Conservation (phyloP, 2,797 vertebrate species). For the Sebastes umbrosus region DNA sequence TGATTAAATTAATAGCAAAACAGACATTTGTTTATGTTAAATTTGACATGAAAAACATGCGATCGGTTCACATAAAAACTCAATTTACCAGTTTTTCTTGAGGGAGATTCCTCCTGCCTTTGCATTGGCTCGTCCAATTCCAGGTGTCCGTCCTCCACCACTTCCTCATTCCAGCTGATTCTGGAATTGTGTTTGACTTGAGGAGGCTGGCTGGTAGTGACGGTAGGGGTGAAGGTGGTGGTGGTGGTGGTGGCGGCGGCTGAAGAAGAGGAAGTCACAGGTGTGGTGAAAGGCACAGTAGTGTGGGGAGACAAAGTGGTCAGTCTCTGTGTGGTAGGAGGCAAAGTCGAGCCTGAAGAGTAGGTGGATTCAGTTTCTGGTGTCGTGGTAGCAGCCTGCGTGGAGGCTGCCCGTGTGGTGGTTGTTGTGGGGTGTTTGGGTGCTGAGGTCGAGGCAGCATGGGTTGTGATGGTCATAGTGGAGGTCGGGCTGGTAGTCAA, state of each 20-base stretch:
- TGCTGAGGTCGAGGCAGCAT: neutral
- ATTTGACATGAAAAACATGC: neutral
- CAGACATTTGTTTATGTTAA: neutral
- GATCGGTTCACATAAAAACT: neutral
- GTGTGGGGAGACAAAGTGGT: constrained; percentile 10
- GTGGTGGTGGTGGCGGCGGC: constrained; percentile 11
- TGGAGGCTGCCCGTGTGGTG: constrained; percentile 9
- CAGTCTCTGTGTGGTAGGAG: constrained; percentile 33
- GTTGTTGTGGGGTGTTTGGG: neutral
- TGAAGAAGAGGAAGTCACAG: constrained; percentile 19
- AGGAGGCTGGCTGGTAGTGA: neutral
- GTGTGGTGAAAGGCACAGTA: constrained; percentile 21
- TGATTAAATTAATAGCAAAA: neutral
- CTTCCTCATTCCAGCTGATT: constrained; percentile 75
- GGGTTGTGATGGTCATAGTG: constrained; percentile 12
- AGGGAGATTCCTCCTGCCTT: constrained; percentile 47
- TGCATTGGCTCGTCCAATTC: constrained; percentile 48
- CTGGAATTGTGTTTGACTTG: constrained; percentile 65
- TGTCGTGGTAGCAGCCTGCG: constrained; percentile 22
- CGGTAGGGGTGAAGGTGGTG: neutral
- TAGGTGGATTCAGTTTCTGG: constrained; percentile 3
- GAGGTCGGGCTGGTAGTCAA: constrained; percentile 5
- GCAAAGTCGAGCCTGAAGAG: constrained; percentile 6
- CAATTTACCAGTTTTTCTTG: constrained; percentile 62
- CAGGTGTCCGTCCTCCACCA: neutral